phyloP scores from a whole-genome alignment of 2,888 invertebrate genomes.

The Cantharis rufa region DNA sequence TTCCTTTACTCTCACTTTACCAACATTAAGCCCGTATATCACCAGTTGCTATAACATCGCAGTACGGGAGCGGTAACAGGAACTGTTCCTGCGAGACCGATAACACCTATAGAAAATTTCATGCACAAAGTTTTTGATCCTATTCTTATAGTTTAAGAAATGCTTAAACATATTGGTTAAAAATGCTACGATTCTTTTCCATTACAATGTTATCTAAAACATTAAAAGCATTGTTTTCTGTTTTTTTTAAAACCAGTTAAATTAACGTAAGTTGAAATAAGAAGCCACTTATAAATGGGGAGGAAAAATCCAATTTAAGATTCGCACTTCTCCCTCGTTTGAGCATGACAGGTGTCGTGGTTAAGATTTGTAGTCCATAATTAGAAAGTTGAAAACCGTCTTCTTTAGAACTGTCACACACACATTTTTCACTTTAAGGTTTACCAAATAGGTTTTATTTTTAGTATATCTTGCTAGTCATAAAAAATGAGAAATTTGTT shows the following conservation, averaged over 20 bases:
- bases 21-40: conserved; percentile 52
- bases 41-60: conserved; percentile 45
- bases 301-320: conserved; percentile 53
- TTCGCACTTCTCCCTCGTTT: conserved; percentile 46
- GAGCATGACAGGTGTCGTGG: conserved; percentile 51
- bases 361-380: conserved; percentile 56
- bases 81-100: conserved; percentile 49
- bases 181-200: not conserved
- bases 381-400: conserved; percentile 54
- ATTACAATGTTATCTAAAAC: not conserved
- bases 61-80: conserved; percentile 41
- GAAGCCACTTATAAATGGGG: conserved; percentile 36
- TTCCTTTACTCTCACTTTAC: conserved; percentile 26
- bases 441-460: conserved; percentile 34
- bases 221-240: not conserved
- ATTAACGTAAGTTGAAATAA: conserved; percentile 31
- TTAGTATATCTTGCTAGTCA: conserved; percentile 23
- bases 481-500: not conserved
- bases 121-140: conserved; percentile 35
- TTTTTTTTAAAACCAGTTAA: not conserved
- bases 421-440: conserved; percentile 46
- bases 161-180: not conserved
- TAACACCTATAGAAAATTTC: conserved; percentile 52
- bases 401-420: conserved; percentile 45
- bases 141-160: conserved; percentile 14